Conservation (phyloP, 2,113 vertebrate genomes). For the Heptranchias perlo region DNA sequence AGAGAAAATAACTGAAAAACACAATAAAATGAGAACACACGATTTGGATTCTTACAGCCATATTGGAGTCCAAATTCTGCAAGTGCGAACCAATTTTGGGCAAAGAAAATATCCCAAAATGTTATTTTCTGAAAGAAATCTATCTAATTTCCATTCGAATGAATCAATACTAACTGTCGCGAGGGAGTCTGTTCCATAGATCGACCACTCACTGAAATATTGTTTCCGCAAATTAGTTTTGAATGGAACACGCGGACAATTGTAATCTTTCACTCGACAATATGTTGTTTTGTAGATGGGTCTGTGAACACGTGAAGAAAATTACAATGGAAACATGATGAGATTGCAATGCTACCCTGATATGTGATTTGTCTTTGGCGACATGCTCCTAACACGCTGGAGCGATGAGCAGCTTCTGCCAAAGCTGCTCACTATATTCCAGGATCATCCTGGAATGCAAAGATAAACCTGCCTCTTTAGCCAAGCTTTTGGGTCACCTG, state of each 20-base stretch:
- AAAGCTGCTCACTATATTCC: too few species aligned
- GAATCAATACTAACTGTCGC: not conserved
- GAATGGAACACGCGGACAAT: not conserved
- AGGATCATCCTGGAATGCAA: not conserved
- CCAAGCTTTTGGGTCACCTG: not conserved
- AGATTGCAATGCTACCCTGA: not conserved
- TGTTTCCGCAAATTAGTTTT: not conserved
- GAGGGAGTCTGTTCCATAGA: not conserved
- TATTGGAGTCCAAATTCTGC: not conserved
- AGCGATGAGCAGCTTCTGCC: too few species aligned
- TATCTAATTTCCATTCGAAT: not conserved
- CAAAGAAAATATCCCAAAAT: not conserved
- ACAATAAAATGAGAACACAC: not conserved
- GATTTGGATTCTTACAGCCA: too few species aligned
- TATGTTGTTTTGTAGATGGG: not conserved
- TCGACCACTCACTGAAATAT: not conserved
- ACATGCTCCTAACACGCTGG: not conserved
- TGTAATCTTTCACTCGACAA: not conserved
- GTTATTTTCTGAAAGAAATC: not conserved
- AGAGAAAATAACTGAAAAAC: not conserved
- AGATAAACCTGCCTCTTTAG: not conserved
- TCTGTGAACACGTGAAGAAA: not conserved
- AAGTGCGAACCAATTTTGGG: not conserved
- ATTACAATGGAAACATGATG: not conserved
- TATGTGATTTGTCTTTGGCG: not conserved